Evolutionary conservation across 2,888 invertebrate species (phyloP).

Genomic region (Chloroclystis v-ata): DNA sequence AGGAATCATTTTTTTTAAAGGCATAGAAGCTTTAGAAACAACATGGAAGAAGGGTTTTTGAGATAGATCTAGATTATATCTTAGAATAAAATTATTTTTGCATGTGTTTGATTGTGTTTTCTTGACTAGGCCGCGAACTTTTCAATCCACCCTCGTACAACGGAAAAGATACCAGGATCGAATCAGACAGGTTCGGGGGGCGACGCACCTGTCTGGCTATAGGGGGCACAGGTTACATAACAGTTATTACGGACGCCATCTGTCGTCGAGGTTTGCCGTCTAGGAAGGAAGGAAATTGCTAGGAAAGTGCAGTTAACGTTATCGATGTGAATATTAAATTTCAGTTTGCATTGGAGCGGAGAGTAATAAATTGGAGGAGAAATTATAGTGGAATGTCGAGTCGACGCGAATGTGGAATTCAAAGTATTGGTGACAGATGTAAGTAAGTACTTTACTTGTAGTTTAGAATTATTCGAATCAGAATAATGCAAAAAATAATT

Average conservation of each 20-base stretch:
- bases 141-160: too few species aligned
- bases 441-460: too few species aligned
- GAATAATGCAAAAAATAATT: too few species aligned
- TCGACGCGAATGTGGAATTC: not conserved
- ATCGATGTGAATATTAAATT: slow-evolving; percentile 13
- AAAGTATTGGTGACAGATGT: too few species aligned
- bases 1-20: too few species aligned
- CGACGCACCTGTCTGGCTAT: slow-evolving; percentile 49
- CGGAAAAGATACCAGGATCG: slow-evolving; percentile 27
- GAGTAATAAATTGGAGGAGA: slow-evolving; percentile 9
- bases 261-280: slow-evolving; percentile 40
- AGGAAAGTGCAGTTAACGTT: slow-evolving; percentile 14
- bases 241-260: slow-evolving; percentile 39
- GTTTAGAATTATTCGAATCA: too few species aligned
- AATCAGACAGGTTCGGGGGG: slow-evolving; percentile 40
- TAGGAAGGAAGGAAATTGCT: slow-evolving; percentile 29
- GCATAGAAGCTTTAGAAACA: too few species aligned
- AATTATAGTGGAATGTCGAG: not conserved
- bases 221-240: slow-evolving; percentile 17
- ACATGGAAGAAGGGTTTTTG: too few species aligned
- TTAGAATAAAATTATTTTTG: too few species aligned
- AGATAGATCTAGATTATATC: too few species aligned
- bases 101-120: too few species aligned
- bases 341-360: slow-evolving; percentile 5
- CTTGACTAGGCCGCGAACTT: too few species aligned